A percentile compares a stretch with the other conserved stretches of the same genome.
Conservation (phyloP, 2,113 vertebrate species). For the Elaphurus davidianus region DNA sequence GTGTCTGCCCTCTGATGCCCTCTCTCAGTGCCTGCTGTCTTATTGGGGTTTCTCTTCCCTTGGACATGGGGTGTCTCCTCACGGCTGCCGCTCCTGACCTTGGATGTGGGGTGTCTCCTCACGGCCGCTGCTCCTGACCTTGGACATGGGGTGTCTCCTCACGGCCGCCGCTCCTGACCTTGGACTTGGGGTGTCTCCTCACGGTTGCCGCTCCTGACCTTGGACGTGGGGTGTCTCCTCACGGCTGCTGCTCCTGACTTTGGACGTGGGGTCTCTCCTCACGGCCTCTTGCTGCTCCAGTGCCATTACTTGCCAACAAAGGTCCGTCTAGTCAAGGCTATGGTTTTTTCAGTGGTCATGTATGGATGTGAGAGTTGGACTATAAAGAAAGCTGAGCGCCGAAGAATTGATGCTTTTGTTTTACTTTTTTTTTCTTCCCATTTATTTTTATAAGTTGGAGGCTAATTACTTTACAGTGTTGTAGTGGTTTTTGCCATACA, state of each 20-base stretch:
- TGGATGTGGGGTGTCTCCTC: background rate
- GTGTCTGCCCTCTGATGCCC: background rate
- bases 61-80: background rate
- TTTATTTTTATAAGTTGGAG: no score
- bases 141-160: no score
- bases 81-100: accelerated
- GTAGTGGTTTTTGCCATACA: no score
- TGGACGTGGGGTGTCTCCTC: no score
- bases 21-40: background rate
- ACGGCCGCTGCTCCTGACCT: background rate
- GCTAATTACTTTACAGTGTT: no score
- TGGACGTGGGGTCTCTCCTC: background rate
- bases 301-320: background rate
- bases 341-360: background rate
- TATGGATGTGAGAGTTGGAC: background rate
- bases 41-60: background rate
- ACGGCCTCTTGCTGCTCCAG: background rate
- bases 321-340: background rate
- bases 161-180: background rate
- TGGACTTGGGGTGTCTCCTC: background rate
- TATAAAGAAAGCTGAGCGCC: background rate
- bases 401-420: background rate
- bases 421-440: no score
- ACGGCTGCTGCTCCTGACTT: no score
- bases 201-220: accelerated